Percentiles rank a stretch among this genome's conserved stretches.
These are phyloP conservation scores for Eurytoma adleriae DNA, from an alignment of 2,888 invertebrate species.

Conservation along the genomic window DNA sequence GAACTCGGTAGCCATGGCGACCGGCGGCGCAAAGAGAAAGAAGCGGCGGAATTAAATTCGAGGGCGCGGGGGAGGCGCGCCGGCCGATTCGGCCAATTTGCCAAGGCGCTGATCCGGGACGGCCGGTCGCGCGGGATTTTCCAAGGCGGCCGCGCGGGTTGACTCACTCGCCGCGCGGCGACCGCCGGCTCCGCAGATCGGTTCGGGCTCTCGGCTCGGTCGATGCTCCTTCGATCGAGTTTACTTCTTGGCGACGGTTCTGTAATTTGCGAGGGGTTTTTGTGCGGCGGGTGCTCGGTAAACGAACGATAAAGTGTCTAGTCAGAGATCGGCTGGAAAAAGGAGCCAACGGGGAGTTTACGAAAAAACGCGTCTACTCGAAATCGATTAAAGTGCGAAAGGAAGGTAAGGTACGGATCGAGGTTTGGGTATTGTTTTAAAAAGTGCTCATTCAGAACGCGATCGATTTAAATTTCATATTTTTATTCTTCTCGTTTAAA, in stretches of 20 bases:
- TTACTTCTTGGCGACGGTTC: background rate
- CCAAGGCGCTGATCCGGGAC: background rate
- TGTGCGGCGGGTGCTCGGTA: too few relatives aligned
- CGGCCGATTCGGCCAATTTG: slow-evolving; percentile 21
- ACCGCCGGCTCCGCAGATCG: background rate
- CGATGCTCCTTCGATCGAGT: slow-evolving; percentile 7
- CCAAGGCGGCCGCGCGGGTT: background rate
- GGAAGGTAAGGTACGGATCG: too few relatives aligned
- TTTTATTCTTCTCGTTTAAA: too few relatives aligned
- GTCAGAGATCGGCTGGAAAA: too few relatives aligned
- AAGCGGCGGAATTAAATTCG: background rate
- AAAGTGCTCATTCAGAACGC: too few relatives aligned
- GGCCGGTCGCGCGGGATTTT: background rate
- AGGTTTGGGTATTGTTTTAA: too few relatives aligned
- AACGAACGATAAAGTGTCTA: background rate
- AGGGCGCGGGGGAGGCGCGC: background rate
- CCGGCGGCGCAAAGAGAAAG: slow-evolving; percentile 1
- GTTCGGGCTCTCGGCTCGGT: background rate
- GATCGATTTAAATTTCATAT: too few relatives aligned
- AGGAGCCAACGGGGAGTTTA: too few relatives aligned
- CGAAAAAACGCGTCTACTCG: too few relatives aligned
- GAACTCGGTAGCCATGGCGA: slow-evolving; percentile 36
- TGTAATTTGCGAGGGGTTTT: background rate
- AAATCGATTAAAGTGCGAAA: too few relatives aligned
- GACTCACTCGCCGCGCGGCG: background rate